These are phyloP conservation scores for Scaptomyza hsui DNA, from an alignment of 1,140 invertebrate species.

Conservation along the genomic window DNA sequence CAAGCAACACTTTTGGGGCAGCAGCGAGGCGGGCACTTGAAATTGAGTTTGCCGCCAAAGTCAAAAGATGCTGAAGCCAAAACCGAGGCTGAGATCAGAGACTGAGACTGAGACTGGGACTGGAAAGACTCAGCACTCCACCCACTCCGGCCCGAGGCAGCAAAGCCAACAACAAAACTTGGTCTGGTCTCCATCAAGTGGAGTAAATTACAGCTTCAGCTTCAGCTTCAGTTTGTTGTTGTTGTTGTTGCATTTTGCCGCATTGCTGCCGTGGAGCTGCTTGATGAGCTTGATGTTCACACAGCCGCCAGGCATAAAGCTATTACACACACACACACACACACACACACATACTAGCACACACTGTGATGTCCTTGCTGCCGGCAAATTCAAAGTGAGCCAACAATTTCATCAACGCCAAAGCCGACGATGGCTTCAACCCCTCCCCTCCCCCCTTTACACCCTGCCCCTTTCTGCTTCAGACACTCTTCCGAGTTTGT, in stretches of 20 bases:
- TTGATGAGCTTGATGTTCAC: constrained; percentile 82
- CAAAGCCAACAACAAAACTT: constrained; percentile 2
- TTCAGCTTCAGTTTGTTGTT: constrained; percentile 23
- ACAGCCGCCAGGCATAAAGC: constrained; percentile 81
- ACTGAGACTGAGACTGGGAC: not conserved
- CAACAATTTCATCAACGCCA: constrained; percentile 82
- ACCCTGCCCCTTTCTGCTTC: not conserved
- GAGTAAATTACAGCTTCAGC: constrained; percentile 54
- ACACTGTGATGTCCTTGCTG: constrained; percentile 72
- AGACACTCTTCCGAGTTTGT: constrained; percentile 16
- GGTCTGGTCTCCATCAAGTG: constrained; percentile 38
- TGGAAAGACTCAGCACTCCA: constrained; percentile 26
- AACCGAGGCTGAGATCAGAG: constrained; percentile 10
- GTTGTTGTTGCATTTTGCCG: constrained; percentile 40
- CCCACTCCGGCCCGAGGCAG: constrained; percentile 47
- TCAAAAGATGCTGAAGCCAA: constrained; percentile 15
- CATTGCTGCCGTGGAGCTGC: constrained; percentile 38
- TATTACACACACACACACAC: constrained; percentile 64
- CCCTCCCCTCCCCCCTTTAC: not conserved
- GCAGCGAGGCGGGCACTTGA: constrained; percentile 11
- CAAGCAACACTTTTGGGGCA: constrained; percentile 54
- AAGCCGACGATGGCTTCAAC: constrained; percentile 56
- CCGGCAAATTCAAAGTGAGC: constrained; percentile 80
- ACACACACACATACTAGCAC: constrained; percentile 6
- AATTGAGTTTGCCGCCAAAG: constrained; percentile 57